Percentiles rank a stretch among this genome's conserved stretches.
phyloP scores from a whole-genome alignment of 2,888 invertebrate genomes.

The Pharmacophagus antenor region DNA sequence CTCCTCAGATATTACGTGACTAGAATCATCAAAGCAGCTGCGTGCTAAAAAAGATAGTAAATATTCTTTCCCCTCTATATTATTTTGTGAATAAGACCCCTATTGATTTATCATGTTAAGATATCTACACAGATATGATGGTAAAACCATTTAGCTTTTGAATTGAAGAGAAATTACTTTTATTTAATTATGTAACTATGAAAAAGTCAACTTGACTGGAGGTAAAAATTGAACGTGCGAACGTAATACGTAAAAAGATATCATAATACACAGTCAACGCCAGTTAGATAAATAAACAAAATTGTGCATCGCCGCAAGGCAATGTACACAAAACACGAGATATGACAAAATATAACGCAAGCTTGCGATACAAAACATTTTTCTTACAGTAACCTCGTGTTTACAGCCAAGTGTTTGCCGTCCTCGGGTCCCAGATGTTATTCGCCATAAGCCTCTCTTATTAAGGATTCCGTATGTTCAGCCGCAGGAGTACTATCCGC shows the following conservation, averaged over 20 bases:
- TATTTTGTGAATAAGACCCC: slow-evolving; percentile 42
- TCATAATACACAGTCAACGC: slow-evolving; percentile 24
- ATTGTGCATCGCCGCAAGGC: slow-evolving; percentile 28
- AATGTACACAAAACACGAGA: slow-evolving; percentile 45
- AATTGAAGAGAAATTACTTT: not conserved
- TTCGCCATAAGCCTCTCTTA: slow-evolving; percentile 76
- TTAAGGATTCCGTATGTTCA: slow-evolving; percentile 73
- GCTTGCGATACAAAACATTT: slow-evolving; percentile 71
- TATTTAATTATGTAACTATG: not conserved
- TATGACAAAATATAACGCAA: slow-evolving; percentile 59
- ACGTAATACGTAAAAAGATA: slow-evolving; percentile 19
- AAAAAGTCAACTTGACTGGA: not conserved
- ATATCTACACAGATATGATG: slow-evolving; percentile 1
- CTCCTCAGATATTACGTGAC: slow-evolving; percentile 67
- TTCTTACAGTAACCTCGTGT: slow-evolving; percentile 70
- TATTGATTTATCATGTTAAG: slow-evolving; percentile 52
- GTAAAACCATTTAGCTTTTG: not conserved
- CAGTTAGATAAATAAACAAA: slow-evolving; percentile 29
- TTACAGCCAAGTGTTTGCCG: slow-evolving; percentile 75
- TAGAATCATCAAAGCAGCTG: slow-evolving; percentile 60
- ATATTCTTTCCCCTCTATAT: slow-evolving; percentile 42
- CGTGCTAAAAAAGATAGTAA: slow-evolving; percentile 41
- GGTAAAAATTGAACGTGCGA: slow-evolving; percentile 10
- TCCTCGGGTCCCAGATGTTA: slow-evolving; percentile 74
- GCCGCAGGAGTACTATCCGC: slow-evolving; percentile 51